Base-by-base conservation (phyloP, 2,888 invertebrate species). In the Meandrusa payeni region DNA sequence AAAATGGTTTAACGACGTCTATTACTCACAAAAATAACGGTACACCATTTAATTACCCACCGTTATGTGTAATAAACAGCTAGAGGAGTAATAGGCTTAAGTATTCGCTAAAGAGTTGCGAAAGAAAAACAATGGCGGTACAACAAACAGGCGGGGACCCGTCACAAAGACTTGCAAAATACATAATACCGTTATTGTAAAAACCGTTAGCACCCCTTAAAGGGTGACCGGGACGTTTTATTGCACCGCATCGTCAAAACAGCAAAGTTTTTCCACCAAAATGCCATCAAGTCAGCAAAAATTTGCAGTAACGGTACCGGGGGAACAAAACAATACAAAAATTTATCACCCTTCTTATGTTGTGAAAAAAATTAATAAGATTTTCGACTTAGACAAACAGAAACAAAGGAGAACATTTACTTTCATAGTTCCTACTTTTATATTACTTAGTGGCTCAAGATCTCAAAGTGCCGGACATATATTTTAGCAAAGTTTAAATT, bases 181-280 rank as follows among this genome's bases (percentile, higher is more conserved):
- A 17, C 36, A 34, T 26, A 33, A 27, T 15, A 39, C 55, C 55
- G 58, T 60, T 38, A 34, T 39, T 45, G 39, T 39, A 39, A 44
- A 39, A 39, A 64, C 72, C 67, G 71, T 76, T 72, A 70, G 43
- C 46, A 47, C 51, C 51, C 55, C 49, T 52, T 59, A 59, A 75
- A 69, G 65, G 68, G 68, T 50, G 44, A 49, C 45, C 41, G 52
- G 28, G 47, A 61, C 61, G 54, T 67, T 73, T 76, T 79, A 81
- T 75, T 75, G 60, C 69, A 52, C 58, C 58, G 60, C 70, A 72
- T 64, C 28, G 20, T 7, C n/a, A 2, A 22, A 28, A 39, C 27
- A 11, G 38, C 13, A 17, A 36, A 39, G 28, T 39, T 45, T 45
- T 45, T 33, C 28, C 12, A 12, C 22, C 22, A 34, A 40, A 29